phyloP scores from a whole-genome alignment of 2,113 vertebrate species.

The Hoplias malabaricus region DNA sequence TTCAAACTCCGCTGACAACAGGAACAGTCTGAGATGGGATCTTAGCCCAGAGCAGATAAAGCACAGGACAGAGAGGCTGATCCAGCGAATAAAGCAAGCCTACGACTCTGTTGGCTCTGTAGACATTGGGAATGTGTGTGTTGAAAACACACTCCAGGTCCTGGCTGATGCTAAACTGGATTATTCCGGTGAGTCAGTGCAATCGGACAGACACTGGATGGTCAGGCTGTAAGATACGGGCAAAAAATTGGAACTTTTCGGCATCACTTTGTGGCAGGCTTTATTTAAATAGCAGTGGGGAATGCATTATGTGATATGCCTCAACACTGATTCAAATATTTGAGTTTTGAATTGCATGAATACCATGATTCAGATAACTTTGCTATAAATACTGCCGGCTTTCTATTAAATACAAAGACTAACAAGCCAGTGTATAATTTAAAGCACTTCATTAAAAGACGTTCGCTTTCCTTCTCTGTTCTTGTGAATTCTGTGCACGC shows the following conservation, averaged over 20 bases:
- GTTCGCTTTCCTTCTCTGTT: background rate
- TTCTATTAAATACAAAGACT: background rate
- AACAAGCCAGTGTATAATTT: too few relatives aligned
- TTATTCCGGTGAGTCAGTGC: slow-evolving; percentile 79
- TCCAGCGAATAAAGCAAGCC: slow-evolving; percentile 77
- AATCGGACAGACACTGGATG: background rate
- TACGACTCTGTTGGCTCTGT: slow-evolving; percentile 81
- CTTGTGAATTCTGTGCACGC: slow-evolving; percentile 37
- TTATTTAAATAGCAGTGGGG: too few relatives aligned
- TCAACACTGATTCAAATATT: too few relatives aligned
- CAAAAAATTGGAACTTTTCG: background rate
- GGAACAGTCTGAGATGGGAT: slow-evolving; percentile 83
- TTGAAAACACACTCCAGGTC: slow-evolving; percentile 82
- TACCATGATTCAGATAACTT: too few relatives aligned
- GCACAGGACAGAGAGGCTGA: slow-evolving; percentile 78
- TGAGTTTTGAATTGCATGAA: background rate
- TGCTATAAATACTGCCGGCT: background rate
- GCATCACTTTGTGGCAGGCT: background rate
- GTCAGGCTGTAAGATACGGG: background rate
- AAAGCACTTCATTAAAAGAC: too few relatives aligned
- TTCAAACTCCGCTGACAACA: slow-evolving; percentile 61
- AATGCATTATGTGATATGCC: too few relatives aligned
- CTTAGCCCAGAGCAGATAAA: slow-evolving; percentile 83
- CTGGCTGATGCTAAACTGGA: slow-evolving; percentile 84
- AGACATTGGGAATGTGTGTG: slow-evolving; percentile 76